Evolutionary conservation across 2,113 vertebrate genomes (phyloP).

Genomic region (Bubo blakistoni): DNA sequence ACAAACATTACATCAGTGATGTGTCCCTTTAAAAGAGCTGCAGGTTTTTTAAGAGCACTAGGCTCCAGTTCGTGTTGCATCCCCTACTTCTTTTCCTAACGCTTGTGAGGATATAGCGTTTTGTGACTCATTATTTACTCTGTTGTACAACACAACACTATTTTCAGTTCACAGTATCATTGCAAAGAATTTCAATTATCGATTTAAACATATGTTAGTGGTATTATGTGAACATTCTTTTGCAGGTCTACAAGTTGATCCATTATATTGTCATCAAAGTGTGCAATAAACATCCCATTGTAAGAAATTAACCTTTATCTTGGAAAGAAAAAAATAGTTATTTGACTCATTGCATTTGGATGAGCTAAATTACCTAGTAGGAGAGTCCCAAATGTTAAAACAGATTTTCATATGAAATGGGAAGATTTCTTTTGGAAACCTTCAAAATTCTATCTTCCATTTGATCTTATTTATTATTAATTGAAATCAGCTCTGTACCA

Average conservation of each 20-base stretch:
- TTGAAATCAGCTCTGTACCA: neutral
- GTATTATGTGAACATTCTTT: neutral
- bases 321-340: neutral
- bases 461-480: neutral
- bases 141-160: neutral
- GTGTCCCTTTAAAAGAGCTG: neutral
- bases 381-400: neutral
- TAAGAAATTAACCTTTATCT: neutral
- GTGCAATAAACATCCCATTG: neutral
- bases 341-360: neutral
- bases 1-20: neutral
- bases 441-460: neutral
- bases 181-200: neutral
- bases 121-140: neutral
- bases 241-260: neutral
- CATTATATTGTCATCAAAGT: neutral
- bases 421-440: neutral
- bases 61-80: accelerated
- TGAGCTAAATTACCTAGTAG: neutral
- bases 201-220: neutral
- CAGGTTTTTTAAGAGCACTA: neutral
- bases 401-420: neutral
- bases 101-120: accelerated
- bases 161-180: neutral
- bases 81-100: neutral